Base-by-base conservation (phyloP, 2,797 vertebrate species). In the Typhlichthys eigenmanni region DNA sequence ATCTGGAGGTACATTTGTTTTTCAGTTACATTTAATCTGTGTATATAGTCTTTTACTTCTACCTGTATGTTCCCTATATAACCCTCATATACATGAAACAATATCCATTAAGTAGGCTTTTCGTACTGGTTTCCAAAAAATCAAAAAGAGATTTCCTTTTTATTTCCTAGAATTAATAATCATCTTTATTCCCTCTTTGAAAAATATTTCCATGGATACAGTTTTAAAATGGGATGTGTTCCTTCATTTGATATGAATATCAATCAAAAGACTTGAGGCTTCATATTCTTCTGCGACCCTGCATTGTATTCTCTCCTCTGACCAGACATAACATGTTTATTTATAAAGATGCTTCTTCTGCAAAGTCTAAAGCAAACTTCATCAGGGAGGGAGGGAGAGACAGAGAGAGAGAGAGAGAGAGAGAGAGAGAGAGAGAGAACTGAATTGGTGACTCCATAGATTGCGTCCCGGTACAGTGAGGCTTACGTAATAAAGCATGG, bases 311-410 rank as follows among this genome's bases (percentile, higher is more conserved):
- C 55, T 49, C 68, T 76, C 82, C 82, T 87, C 79, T 82, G 34
- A 86, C 63, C 80, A 82, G 75, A 85, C 77, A 38, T 68, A 68
- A 29, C 57, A 85, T 86, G 83, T 89, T 89, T 89, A 91, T 91
- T 92, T 91, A 85, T 90, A 90, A 83, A 71, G 66, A 57, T 62
- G 74, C 72, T 75, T 91, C 71, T 83, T 88, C 76, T 85, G 85
- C 74, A 83, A 81, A 87, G 72, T 74, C 74, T 61, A 75, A 75
- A 55, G 75, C 83, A 76, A 68, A 75, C 72, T 51, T 73, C 74
- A 63, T 73, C 74, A 63, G 17, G 84, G 68, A 84, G 58, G 60
- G 46, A 58, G 59, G 75, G 64, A 60, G 38, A 43, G 38, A 43
- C 8, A 9, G 38, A 43, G 38, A 43, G 38, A 43, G 38, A 10